Conservation (phyloP, 2,797 vertebrate species). For the Austrolebias charrua region DNA sequence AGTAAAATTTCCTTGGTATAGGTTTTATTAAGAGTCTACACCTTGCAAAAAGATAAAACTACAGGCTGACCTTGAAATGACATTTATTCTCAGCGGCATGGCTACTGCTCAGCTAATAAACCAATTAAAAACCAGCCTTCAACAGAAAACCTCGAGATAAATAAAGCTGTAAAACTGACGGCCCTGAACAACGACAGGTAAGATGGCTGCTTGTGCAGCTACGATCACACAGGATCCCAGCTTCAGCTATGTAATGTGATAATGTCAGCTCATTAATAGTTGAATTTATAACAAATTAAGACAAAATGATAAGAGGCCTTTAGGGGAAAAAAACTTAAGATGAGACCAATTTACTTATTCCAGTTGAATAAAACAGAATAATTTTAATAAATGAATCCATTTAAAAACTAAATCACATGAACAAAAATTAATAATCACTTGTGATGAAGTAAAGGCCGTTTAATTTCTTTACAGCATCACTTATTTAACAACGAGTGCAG, state of each 20-base stretch:
- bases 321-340: neutral
- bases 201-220: conserved; percentile 9
- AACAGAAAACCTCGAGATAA: conserved; percentile 47
- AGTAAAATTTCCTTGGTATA: neutral
- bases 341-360: neutral
- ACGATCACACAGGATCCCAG: no score
- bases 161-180: conserved; percentile 18
- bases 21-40: conserved; percentile 10
- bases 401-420: no score
- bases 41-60: conserved; percentile 22
- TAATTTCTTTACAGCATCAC: no score
- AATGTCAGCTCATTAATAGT: neutral
- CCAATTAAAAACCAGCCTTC: conserved; percentile 34
- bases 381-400: no score
- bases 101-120: conserved; percentile 53
- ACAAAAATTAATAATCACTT: no score
- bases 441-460: no score
- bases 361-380: no score
- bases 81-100: neutral
- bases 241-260: neutral
- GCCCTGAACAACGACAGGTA: conserved; percentile 5
- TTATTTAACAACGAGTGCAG: no score
- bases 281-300: no score
- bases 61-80: conserved; percentile 45
- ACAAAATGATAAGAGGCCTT: neutral